Evolutionary conservation across 2,888 invertebrate species (phyloP), one percentile per base, ranked within the genome.

Genomic region (Torymus aiolomorphi): DNA sequence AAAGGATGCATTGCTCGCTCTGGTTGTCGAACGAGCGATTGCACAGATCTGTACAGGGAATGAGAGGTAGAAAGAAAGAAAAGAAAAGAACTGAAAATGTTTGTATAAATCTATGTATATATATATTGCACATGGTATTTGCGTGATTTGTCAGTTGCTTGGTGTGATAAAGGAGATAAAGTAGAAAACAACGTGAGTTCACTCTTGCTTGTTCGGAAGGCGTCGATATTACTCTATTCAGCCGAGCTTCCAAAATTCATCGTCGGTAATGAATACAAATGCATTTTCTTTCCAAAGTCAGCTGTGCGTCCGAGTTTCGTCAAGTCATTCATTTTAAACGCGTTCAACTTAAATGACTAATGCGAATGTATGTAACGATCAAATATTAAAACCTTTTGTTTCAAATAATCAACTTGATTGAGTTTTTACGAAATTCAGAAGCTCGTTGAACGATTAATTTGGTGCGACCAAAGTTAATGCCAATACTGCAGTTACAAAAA

Each of bases 131-230:
- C 57, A 65, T 75, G 69, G 71, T 74, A 49, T 73, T 73, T 79
- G 74, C 76, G 72, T 77, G 76, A 70, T 70, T 65, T 54, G n/a
- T 76, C 69, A 67, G 69, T 79, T 73, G 73, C 74, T 79, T 79
- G 65, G 79, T 77, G 79, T 72, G 65, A 57, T 59, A 74, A 67
- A 76, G 61, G 67, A 65, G 18, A 59, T 54, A 74, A 80, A 75
- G 72, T 76, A 69, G 66, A 72, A 76, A 74, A 67, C 67, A 73
- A 70, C 63, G 78, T 82, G 70, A 80, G 51, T 79, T 75, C 79
- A 75, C 71, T 65, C 79, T 79, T 79, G 79, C 75, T 31, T 31
- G 42, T 75, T 70, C 14, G 70, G 56, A 66, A 75, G 78, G 69
- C 51, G 67, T 74, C 63, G 69, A 66, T 67, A 67, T 78, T 79